Evolutionary conservation across 2,888 invertebrate genomes (phyloP).

Genomic region (Athripsodes cinereus): DNA sequence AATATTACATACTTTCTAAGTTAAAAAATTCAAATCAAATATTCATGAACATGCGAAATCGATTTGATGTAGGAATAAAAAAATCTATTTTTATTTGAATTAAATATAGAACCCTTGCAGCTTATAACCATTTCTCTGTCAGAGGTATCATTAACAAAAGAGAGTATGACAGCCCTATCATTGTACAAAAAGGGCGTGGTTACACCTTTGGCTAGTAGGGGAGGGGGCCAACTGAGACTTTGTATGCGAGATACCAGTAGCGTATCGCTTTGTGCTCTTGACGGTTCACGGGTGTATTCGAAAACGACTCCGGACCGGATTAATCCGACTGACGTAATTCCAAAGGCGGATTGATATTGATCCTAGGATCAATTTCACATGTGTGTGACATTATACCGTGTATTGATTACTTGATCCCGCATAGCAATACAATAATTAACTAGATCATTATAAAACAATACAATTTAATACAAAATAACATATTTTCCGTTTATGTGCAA

Average conservation of each 20-base stretch:
- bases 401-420: too few relatives aligned
- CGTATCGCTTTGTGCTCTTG: constrained; percentile 7
- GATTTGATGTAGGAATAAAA: too few relatives aligned
- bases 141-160: not conserved
- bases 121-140: not conserved
- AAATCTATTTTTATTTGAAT: too few relatives aligned
- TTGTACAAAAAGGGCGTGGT: constrained; percentile 11
- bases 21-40: too few relatives aligned
- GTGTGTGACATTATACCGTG: not conserved
- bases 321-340: not conserved
- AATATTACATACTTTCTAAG: too few relatives aligned
- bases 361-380: not conserved
- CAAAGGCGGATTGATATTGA: not conserved
- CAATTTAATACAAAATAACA: too few relatives aligned
- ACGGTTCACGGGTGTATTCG: constrained; percentile 9
- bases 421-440: too few relatives aligned
- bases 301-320: not conserved
- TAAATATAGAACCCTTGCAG: not conserved
- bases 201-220: not conserved
- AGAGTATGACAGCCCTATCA: constrained; percentile 2
- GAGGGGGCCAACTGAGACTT: not conserved
- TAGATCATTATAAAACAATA: too few relatives aligned
- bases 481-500: too few relatives aligned
- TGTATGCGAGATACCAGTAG: constrained; percentile 5
- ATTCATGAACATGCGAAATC: too few relatives aligned